Conservation (phyloP, 2,797 vertebrate species). For the Pachyuromys duprasi region DNA sequence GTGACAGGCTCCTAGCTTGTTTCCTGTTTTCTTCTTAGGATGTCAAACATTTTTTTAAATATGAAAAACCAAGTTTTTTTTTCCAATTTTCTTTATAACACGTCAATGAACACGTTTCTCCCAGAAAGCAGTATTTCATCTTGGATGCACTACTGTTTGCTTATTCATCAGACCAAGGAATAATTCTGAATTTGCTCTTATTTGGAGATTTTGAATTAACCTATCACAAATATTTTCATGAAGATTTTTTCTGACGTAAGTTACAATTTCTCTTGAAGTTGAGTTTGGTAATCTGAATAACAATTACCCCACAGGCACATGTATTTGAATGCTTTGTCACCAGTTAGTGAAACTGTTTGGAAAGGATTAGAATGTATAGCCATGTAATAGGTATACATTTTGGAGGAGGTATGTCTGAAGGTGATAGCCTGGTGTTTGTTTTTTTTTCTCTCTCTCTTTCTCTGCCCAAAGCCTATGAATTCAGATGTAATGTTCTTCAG, state of each 20-base stretch:
- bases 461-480: neutral
- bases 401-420: neutral
- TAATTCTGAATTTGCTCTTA: neutral
- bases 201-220: neutral
- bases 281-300: neutral
- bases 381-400: neutral
- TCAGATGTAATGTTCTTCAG: neutral
- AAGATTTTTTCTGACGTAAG: neutral
- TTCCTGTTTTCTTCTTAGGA: no score
- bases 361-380: no score
- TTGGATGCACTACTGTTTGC: neutral
- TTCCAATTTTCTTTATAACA: neutral
- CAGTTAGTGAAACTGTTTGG: neutral
- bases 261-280: neutral
- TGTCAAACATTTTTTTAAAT: neutral
- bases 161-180: neutral
- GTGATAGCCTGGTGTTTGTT: no score
- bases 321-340: no score
- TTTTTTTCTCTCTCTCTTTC: neutral
- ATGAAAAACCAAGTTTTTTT: no score
- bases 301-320: neutral
- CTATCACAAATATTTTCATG: neutral
- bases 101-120: neutral
- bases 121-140: neutral
- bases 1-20: no score